Percentiles rank a stretch among this genome's conserved stretches.
Evolutionary conservation across 2,888 invertebrate genomes (phyloP).

Genomic region (Incurvaria masculella): DNA sequence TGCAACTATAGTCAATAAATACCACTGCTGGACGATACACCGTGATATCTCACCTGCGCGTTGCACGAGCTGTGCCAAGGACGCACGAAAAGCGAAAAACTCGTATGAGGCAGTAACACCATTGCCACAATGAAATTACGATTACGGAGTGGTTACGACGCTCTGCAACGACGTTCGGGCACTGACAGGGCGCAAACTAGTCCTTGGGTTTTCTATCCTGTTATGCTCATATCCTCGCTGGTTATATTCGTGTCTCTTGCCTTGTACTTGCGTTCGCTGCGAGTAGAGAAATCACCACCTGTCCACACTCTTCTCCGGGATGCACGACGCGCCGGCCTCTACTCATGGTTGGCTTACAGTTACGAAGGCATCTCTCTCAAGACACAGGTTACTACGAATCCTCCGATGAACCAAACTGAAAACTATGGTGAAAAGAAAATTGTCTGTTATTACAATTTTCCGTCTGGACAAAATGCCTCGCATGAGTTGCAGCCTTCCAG

Average conservation of each 20-base stretch:
- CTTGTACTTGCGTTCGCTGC: background rate
- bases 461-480: constrained; percentile 28
- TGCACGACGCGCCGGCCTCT: background rate
- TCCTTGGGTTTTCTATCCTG: background rate
- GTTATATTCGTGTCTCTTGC: background rate
- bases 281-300: background rate
- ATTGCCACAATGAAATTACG: background rate
- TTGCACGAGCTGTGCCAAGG: background rate
- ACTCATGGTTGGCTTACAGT: background rate
- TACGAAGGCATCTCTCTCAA: background rate
- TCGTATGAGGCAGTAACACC: background rate
- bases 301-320: background rate
- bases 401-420: background rate
- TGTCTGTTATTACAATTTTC: constrained; percentile 71
- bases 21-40: too few relatives aligned
- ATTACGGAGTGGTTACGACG: background rate
- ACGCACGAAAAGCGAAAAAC: background rate
- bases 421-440: constrained; percentile 21
- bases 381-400: background rate
- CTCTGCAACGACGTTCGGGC: background rate
- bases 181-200: background rate
- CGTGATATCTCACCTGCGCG: too few relatives aligned
- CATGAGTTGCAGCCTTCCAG: constrained; percentile 47
- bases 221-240: background rate
- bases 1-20: too few relatives aligned